Evolutionary conservation across 2,797 vertebrate species (phyloP), one percentile per base, ranked within the genome.

Genomic region (Melanotaenia boesemani): DNA sequence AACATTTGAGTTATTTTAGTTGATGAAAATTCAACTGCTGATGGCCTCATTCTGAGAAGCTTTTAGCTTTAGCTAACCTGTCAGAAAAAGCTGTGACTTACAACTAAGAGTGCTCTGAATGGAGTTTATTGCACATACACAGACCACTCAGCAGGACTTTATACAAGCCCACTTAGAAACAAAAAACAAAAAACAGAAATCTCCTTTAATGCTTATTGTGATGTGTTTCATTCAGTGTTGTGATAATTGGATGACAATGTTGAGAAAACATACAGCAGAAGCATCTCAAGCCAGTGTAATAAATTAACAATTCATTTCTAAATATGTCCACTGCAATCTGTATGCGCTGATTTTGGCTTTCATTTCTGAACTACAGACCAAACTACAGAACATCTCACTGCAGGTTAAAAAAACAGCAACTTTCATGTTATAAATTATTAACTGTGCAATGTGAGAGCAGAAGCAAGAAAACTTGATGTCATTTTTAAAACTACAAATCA

Each of bases 211-310:
- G 16, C 44, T 20, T 6, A 7, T 46, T 46, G 44, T 20, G 16
- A 36, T 69, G 56, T 8, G 15, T 66, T 30, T 41, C 2, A 63
- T 62, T 28, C 26, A 48, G 68, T 24, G 28, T n/a, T 7, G 4
- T 52, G 2, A 90, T 86, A 85, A 56, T 88, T 92, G 86, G 85
- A 84, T 93, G 95, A 94, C 94, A 95, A 93, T 93, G 92, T 48
- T 92, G 86, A 90, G 87, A 91, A 59, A 92, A 93, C 93, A 88
- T 65, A 91, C 89, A 78, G 68, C 75, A 34, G 62, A 89, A 90
- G 79, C 82, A 72, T 81, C 20, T 77, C n/a, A 65, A 62, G 61
- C 41, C 68, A 83, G 11, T 56, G 50, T 63, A 83, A 86, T 77
- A 85, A 83, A 89, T 86, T 87, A 65, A 72, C 28, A 16, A 72